A percentile compares a stretch with the other conserved stretches of the same genome.
phyloP scores from a whole-genome alignment of 2,113 vertebrate species.

The Seriola quinqueradiata region DNA sequence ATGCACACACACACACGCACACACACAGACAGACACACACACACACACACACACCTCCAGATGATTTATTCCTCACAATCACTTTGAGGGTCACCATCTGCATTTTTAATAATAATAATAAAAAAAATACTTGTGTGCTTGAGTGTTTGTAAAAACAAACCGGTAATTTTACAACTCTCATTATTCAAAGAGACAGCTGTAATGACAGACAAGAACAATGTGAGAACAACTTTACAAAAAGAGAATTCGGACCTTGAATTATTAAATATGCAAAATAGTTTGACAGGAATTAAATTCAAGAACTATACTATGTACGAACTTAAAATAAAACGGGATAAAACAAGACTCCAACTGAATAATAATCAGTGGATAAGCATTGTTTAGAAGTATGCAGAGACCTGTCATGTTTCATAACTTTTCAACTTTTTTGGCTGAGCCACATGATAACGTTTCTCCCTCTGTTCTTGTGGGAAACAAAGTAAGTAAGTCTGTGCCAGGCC shows the following conservation, averaged over 20 bases:
- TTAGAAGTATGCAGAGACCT: not conserved
- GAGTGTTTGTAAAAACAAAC: conserved; percentile 25
- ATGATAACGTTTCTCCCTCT: not conserved
- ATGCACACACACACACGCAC: not conserved
- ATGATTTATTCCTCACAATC: conserved; percentile 9
- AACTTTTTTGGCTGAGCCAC: not conserved
- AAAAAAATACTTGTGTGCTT: conserved; percentile 16
- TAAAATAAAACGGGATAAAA: conserved; percentile 3
- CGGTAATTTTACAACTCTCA: conserved; percentile 11
- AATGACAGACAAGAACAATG: conserved; percentile 27
- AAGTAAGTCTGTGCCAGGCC: not conserved
- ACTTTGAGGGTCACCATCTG: conserved; percentile 19
- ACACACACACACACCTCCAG: not conserved
- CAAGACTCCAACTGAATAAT: not conserved
- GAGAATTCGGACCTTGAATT: conserved; percentile 4
- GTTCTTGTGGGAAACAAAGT: not conserved
- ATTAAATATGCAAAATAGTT: conserved; percentile 3
- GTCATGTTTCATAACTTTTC: not conserved
- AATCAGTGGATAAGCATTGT: no score
- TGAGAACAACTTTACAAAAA: not conserved
- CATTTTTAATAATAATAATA: not conserved
- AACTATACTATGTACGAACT: not conserved
- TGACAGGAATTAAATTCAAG: not conserved
- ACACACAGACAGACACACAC: not conserved
- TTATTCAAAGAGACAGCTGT: conserved; percentile 23